Evolutionary conservation across 2,797 vertebrate species (phyloP).

Genomic region (Sebastes aleutianus): DNA sequence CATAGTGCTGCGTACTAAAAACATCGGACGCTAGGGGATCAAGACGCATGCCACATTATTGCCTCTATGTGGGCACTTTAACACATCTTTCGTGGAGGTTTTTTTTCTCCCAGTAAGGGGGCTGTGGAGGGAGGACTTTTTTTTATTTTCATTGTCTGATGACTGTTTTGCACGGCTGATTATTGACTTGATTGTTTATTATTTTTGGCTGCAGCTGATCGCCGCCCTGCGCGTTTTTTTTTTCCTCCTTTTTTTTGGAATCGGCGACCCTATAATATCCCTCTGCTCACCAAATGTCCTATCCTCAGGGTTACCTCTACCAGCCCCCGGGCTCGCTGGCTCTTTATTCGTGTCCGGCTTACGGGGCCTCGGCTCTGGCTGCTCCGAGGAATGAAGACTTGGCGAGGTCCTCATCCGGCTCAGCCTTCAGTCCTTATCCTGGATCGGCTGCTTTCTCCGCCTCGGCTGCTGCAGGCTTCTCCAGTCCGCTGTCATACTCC

Average conservation of each 20-base stretch:
- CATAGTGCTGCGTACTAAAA: conserved; percentile 88
- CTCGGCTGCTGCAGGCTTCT: conserved; percentile 90
- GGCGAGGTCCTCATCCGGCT: conserved; percentile 90
- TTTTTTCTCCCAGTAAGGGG: conserved; percentile 79
- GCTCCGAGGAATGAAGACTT: conserved; percentile 95
- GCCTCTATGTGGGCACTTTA: conserved; percentile 87
- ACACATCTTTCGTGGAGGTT: conserved; percentile 78
- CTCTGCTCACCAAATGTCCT: conserved; percentile 91
- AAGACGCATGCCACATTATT: conserved; percentile 80
- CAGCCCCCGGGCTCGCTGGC: conserved; percentile 98
- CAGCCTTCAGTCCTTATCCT: conserved; percentile 96
- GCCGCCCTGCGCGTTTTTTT: conserved; percentile 60
- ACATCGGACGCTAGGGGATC: conserved; percentile 91
- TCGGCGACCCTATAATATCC: conserved; percentile 57
- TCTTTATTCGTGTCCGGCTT: conserved; percentile 96
- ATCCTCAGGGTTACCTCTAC: conserved; percentile 99
- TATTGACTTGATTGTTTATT: conserved; percentile 75
- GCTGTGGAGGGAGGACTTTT: conserved; percentile 76
- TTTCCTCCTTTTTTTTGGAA: conserved; percentile 67
- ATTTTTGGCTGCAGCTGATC: conserved; percentile 58
- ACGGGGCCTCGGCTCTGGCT: conserved; percentile 93
- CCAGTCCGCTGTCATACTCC: conserved; percentile 93
- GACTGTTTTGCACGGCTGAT: conserved; percentile 73
- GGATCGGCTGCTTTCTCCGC: conserved; percentile 97
- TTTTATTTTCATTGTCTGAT: conserved; percentile 72